Percentiles rank a stretch among this genome's conserved stretches.
Conservation (phyloP, 1,140 invertebrate species). For the Philaenus spumarius region DNA sequence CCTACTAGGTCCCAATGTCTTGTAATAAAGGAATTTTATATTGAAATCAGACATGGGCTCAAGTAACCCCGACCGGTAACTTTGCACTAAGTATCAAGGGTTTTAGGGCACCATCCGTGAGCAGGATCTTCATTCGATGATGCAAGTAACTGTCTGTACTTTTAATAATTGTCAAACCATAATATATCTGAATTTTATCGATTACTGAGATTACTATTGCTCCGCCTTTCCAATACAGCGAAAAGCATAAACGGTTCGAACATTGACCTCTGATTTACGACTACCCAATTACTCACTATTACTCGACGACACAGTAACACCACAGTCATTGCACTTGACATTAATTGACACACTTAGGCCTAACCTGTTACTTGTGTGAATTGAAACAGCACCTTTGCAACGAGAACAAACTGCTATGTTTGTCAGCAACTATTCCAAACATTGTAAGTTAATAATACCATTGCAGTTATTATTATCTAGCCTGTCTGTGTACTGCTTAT, state of each 20-base stretch:
- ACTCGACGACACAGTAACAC: background rate
- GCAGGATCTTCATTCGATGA: constrained; percentile 5
- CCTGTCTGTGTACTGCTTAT: background rate
- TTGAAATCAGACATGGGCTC: no score
- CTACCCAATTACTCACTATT: background rate
- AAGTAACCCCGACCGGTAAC: no score
- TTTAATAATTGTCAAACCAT: background rate
- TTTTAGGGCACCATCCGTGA: background rate
- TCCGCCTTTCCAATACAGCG: constrained; percentile 1
- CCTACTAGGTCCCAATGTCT: no score
- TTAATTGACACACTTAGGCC: background rate
- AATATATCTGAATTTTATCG: background rate
- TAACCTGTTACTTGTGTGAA: constrained; percentile 2
- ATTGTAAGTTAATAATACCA: no score
- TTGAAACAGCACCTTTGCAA: background rate
- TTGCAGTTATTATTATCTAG: background rate
- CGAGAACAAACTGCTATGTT: constrained; percentile 3
- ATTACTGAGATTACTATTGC: background rate
- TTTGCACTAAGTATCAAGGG: constrained; percentile 5
- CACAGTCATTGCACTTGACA: constrained; percentile 1
- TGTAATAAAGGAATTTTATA: no score
- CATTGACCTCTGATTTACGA: constrained; percentile 1
- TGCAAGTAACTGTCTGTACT: background rate
- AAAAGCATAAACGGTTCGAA: constrained; percentile 4
- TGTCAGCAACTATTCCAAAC: no score